Base-by-base conservation (phyloP, 2,888 invertebrate genomes). In the Pterostichus madidus region DNA sequence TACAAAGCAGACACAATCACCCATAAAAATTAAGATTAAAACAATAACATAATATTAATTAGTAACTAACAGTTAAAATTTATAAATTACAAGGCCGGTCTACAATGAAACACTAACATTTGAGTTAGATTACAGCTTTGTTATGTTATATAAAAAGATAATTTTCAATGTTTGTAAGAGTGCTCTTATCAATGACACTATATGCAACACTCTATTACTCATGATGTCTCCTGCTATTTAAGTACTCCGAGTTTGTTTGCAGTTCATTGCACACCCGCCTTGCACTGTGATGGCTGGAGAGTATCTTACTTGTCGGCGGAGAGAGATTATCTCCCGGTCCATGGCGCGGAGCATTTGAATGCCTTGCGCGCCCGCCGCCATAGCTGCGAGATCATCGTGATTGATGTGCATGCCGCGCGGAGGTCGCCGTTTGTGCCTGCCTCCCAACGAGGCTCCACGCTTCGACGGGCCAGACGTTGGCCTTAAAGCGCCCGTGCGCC, bases 341-440 rank as follows among this genome's bases (percentile, higher is more conserved):
- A 98, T 96, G 88, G 96, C 95, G 91, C 95, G 95, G 88, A 99
- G 94, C 91, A 98, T 95, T 88, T 94, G 94, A 87, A 96, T 96
- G 87, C 95, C 95, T 89, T 95, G 94, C 90, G 90, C 87, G 90
- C 90, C 87, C 85, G 95, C 94, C 84, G 98, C 98, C 93, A 99
- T 94, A 87, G 96, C 94, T 86, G 97, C 95, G 90, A 99, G 93
- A 93, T 98, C 98, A 91, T 98, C 98, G 91, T 98, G 96, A 93
- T 97, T 98, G 92, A 99, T 96, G 93, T 97, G 97, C 95, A 99
- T 98, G 91, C 98, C 98, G 88, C 96, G 95, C 84, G 98, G 98
- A 87, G 98, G 96, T 90, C 96, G 96, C 89, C 97, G 95, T 91
- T 94, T 94, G 91, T 94, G 93, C 86, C 90, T 89, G 83, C 87